Percentiles rank a stretch among this genome's conserved stretches.
phyloP scores from a whole-genome alignment of 2,888 invertebrate species.

The Cantharis rufa region DNA sequence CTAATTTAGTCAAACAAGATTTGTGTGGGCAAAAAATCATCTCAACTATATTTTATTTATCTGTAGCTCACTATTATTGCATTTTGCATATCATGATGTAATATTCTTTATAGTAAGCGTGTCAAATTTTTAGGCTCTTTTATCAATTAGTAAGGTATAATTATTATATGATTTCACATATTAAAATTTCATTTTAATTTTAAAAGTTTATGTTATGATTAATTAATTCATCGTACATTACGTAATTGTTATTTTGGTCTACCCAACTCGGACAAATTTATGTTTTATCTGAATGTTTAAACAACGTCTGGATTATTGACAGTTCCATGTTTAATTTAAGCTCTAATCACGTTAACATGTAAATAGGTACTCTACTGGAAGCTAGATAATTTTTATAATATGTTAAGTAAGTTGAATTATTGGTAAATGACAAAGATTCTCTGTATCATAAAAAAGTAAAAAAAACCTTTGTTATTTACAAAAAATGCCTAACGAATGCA shows the following conservation, averaged over 20 bases:
- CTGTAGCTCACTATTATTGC: background rate
- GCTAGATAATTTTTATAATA: slow-evolving; percentile 1
- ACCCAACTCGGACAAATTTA: background rate
- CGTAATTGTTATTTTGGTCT: background rate
- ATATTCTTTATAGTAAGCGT: background rate
- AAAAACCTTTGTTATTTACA: background rate
- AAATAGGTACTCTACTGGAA: background rate
- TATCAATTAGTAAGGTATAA: background rate
- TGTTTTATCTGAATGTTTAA: background rate
- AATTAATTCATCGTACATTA: background rate
- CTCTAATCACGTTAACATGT: background rate
- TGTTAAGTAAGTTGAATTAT: slow-evolving; percentile 4
- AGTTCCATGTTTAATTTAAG: background rate
- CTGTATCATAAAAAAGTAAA: background rate
- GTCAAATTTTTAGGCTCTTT: background rate
- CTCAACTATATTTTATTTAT: background rate
- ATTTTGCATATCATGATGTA: background rate
- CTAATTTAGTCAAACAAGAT: slow-evolving; percentile 34
- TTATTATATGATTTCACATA: background rate
- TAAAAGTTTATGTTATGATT: background rate
- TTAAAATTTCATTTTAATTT: background rate
- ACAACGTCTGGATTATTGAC: background rate
- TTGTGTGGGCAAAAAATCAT: background rate
- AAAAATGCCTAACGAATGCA: background rate
- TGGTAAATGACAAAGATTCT: background rate